Base-by-base conservation (phyloP, 2,113 vertebrate genomes). In the Myotis davidii region DNA sequence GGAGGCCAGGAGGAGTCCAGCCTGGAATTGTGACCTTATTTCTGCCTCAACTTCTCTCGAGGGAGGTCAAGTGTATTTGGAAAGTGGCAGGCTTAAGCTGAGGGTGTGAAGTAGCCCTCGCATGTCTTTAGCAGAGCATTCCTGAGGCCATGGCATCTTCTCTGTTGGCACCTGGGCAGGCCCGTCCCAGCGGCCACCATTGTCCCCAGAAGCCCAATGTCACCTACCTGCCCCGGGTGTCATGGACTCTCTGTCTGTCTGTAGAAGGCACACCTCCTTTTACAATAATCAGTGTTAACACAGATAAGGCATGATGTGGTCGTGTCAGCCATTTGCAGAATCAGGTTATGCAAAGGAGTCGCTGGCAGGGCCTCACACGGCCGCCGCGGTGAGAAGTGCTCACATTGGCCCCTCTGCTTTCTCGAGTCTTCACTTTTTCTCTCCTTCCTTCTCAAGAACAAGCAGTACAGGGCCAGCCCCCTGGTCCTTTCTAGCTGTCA, bases 1-100 rank as follows among this genome's bases (percentile, higher is more conserved):
- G 23, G 52, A 54, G 18, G 52, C 52, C 20, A 54, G 52, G 20
- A 54, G 52, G 52, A 18, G 18, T 27, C 34, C 3, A 9, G 56
- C 6, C 3, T 27, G 21, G 13, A 67, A 11, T 4, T 5, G 6
- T 16, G n/a, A 2, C 69, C 6, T 0, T 4, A 0, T 32, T 64
- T 67, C 29, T 61, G 61, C 27, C 17, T 52, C 23, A 13, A n/a
- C 32, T 21, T 59, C 34, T 7, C 20, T 12, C 9, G 5, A 13
- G 17, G 25, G 56, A 65, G 48, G 18, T 10, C 64, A 54, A 4
- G 29, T 20, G 21, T 25, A 4, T 17, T 90, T 52, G 21, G 25
- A 25, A 7, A 8, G 17, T 4, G 5, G 52, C 29, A 21, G 52
- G 29, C 81, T 61, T 48, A 10, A 20, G 23, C 3, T n/a, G 45